These are phyloP conservation scores for Rotaria macrura DNA, from an alignment of 2,888 invertebrate genomes.

Conservation along the genomic window DNA sequence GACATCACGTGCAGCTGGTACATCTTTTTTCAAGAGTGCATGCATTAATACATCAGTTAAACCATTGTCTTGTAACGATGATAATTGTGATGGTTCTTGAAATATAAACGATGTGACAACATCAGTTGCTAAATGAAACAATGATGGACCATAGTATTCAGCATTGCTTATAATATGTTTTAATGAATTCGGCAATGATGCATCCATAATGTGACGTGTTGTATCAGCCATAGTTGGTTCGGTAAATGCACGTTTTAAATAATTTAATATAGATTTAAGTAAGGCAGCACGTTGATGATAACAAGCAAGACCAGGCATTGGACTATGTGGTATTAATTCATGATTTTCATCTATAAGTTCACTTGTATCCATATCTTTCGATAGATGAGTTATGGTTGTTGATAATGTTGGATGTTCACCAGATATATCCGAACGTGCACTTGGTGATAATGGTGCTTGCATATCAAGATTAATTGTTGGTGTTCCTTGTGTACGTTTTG, in stretches of 20 bases:
- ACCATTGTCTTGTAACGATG: conserved; percentile 72
- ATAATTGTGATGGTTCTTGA: conserved; percentile 68
- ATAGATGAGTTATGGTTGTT: not conserved
- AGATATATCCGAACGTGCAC: conserved; percentile 33
- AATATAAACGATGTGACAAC: conserved; percentile 70
- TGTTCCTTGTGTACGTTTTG: not conserved
- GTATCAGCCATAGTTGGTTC: conserved; percentile 39
- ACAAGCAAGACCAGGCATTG: conserved; percentile 50
- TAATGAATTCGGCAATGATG: conserved; percentile 65
- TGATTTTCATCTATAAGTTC: not conserved
- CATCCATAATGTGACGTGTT: conserved; percentile 60
- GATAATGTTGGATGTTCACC: not conserved
- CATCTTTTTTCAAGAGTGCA: conserved; percentile 70
- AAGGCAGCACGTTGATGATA: conserved; percentile 71
- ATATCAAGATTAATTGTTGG: conserved; percentile 34
- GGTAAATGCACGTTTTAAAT: conserved; percentile 71
- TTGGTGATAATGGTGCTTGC: conserved; percentile 40
- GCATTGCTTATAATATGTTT: conserved; percentile 73
- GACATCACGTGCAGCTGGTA: conserved; percentile 55
- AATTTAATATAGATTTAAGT: conserved; percentile 75
- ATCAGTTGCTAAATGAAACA: conserved; percentile 66
- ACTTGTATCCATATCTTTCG: conserved; percentile 26
- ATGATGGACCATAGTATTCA: conserved; percentile 74
- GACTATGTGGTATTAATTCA: not conserved
- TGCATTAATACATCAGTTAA: conserved; percentile 73